phyloP scores from a whole-genome alignment of 2,113 vertebrate genomes.

The Microtus oregoni region DNA sequence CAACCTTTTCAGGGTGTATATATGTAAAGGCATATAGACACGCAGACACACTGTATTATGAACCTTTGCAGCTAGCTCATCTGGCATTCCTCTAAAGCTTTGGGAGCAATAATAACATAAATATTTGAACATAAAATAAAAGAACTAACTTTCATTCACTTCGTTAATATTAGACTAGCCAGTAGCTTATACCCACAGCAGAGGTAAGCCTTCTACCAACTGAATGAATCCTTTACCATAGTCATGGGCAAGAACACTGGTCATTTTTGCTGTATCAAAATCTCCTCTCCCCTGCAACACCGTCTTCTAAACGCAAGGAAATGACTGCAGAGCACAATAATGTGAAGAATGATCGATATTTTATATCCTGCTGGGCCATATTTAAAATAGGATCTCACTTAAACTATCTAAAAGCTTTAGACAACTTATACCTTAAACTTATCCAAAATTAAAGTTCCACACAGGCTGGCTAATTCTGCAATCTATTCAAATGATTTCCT shows the following conservation, averaged over 20 bases:
- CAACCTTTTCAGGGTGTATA: conserved; percentile 21
- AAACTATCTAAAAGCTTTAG: neutral
- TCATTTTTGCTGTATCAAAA: neutral
- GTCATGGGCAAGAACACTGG: neutral
- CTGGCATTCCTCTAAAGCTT: neutral
- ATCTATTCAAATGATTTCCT: conserved; percentile 22
- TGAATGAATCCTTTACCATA: neutral
- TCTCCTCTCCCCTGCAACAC: neutral
- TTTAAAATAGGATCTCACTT: conserved; percentile 24
- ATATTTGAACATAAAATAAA: neutral
- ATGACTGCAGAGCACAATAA: neutral
- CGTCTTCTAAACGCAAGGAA: conserved; percentile 50
- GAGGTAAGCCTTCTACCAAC: neutral
- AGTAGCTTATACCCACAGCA: neutral
- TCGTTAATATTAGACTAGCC: neutral
- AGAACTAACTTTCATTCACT: neutral
- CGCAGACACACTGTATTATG: neutral
- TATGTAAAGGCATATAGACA: neutral
- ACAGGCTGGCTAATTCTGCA: neutral
- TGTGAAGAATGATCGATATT: neutral
- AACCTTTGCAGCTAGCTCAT: conserved; percentile 35
- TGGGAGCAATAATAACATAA: neutral
- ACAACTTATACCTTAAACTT: conserved; percentile 15
- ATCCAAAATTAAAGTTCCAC: conserved; percentile 18
- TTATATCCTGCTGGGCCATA: neutral